A percentile compares a stretch with the other conserved stretches of the same genome.
Evolutionary conservation across 2,888 invertebrate genomes (phyloP).

Genomic region (Macaria liturata): DNA sequence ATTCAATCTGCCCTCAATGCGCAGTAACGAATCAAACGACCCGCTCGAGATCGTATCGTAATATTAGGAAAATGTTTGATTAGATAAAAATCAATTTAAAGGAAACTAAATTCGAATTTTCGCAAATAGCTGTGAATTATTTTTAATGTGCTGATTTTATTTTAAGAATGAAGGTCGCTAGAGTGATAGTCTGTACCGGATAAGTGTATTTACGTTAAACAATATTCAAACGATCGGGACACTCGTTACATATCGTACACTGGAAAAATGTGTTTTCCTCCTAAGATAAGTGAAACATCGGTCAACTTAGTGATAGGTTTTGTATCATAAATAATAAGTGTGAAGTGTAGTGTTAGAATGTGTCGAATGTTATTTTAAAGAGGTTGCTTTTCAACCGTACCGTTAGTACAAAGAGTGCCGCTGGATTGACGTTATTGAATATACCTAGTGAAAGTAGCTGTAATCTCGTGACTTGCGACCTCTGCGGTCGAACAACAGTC

Average conservation of each 20-base stretch:
- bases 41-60: no score
- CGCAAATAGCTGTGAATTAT: conserved; percentile 40
- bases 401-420: conserved; percentile 52
- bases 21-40: no score
- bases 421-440: conserved; percentile 52
- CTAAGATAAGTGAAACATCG: conserved; percentile 36
- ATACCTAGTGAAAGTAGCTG: conserved; percentile 26
- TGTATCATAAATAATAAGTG: conserved; percentile 8
- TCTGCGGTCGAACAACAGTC: conserved; percentile 33
- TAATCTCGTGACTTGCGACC: conserved; percentile 36
- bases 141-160: conserved; percentile 39
- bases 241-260: conserved; percentile 81
- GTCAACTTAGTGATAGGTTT: conserved; percentile 16
- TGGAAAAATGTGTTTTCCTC: conserved; percentile 53
- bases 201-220: conserved; percentile 55
- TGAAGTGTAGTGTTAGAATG: conserved; percentile 14
- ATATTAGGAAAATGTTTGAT: no score
- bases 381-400: conserved; percentile 30
- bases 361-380: conserved; percentile 24
- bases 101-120: conserved; percentile 44
- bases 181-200: conserved; percentile 62
- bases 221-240: conserved; percentile 54
- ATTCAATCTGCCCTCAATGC: no score
- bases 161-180: conserved; percentile 28
- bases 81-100: no score